phyloP scores from a whole-genome alignment of 2,888 invertebrate species.

The Agonopterix arenella region DNA sequence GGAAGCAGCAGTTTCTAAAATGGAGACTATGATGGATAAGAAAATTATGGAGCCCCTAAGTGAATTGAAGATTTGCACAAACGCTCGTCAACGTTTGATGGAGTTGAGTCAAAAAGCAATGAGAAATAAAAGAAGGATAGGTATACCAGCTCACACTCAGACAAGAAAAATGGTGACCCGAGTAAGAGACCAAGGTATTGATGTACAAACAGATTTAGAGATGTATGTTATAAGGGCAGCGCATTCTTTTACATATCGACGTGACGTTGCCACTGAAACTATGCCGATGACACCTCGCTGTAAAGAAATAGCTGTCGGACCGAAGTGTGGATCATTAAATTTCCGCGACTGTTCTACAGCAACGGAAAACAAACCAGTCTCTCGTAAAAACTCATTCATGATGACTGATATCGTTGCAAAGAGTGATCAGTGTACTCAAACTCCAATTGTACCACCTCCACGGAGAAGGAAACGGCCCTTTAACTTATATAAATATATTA shows the following conservation, averaged over 20 bases:
- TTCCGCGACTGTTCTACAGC: constrained; percentile 43
- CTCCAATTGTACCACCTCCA: constrained; percentile 43
- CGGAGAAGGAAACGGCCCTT: constrained; percentile 44
- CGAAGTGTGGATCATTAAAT: constrained; percentile 43
- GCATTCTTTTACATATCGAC: constrained; percentile 34
- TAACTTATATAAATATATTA: constrained; percentile 29
- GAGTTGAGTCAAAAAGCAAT: constrained; percentile 78
- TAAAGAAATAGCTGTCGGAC: constrained; percentile 62
- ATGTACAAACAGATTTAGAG: constrained; percentile 72
- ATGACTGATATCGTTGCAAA: constrained; percentile 51
- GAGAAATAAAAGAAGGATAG: constrained; percentile 66
- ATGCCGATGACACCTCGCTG: constrained; percentile 63
- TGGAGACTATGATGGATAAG: constrained; percentile 56
- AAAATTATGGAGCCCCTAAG: constrained; percentile 63
- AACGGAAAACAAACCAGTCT: constrained; percentile 43
- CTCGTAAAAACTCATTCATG: constrained; percentile 46
- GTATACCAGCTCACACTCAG: constrained; percentile 76
- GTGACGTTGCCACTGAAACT: constrained; percentile 59
- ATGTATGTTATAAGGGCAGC: constrained; percentile 46
- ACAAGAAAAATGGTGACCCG: constrained; percentile 68
- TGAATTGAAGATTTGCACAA: constrained; percentile 76
- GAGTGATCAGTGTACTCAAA: constrained; percentile 51
- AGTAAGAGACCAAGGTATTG: constrained; percentile 76
- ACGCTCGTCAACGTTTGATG: constrained; percentile 74
- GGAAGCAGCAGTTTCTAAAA: constrained; percentile 56